Base-by-base conservation (phyloP, 2,888 invertebrate species). In the Lycia hirtaria region DNA sequence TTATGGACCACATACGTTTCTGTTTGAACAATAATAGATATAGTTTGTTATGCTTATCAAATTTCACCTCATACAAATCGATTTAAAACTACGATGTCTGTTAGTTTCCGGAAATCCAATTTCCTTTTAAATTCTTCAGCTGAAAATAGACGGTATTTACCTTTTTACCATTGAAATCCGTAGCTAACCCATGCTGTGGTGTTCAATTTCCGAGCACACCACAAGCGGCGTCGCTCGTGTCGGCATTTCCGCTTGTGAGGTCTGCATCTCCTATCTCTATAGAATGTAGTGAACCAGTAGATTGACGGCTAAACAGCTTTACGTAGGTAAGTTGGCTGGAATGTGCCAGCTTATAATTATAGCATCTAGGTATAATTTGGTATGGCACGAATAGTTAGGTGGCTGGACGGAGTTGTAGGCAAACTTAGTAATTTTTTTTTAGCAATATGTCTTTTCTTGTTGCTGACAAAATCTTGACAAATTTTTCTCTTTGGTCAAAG, bases 191-290 rank as follows among this genome's bases (percentile, higher is more conserved):
- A 49, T 26, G 14, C 24, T 2, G 45, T 38, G 22, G 64, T 62
- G 70, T 81, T 76, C 81, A 85, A 87, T 87, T 86, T 87, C 87
- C 87, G 81, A 80, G 72, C 62, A 64, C 62, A 70, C 70, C 73
- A 72, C 78, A 76, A 83, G 72, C 84, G 85, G 83, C 85, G 85
- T 78, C 85, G 79, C 69, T 69, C 76, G 80, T 80, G 56, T 72
- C 59, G 51, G 32, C 59, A 58, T 55, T 72, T 73, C 73, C 73
- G 73, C 64, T 68, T 41, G 12, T 26, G 19, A 19, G 14, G 28
- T 12, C 17, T 20, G 37, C 32, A 26, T 12, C 17, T 20, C 30
- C 32, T 47, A 57, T 56, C 51, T 48, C 28, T 28, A 37, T 30
- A 53, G 48, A 48, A 48, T 38, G 24, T 2, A 37, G 37, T 7